Base-by-base conservation (phyloP, 2,888 invertebrate genomes). In the Lordiphosa fenestrarum region DNA sequence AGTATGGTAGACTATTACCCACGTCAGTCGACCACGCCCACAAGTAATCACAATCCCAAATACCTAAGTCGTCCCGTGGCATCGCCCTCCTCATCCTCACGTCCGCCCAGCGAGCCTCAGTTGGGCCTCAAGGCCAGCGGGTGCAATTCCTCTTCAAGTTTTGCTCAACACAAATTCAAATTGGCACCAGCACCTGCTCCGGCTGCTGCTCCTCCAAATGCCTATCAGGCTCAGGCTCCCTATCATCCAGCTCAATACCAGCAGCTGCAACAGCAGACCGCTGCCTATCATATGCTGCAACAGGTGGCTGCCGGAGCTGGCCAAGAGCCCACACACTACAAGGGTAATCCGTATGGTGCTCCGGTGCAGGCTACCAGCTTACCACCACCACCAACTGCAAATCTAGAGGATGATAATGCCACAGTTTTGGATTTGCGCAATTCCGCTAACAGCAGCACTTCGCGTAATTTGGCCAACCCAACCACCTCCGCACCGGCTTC, bases 361-460 rank as follows among this genome's bases (percentile, higher is more conserved):
- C 55, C 51, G 9, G 49, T 65, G 12, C 30, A 73, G 19, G 48
- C 65, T 7, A 33, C 61, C 47, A 49, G 62, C n/a, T 38, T 57
- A 30, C 53, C 56, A 39, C 53, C 66, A 0, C 71, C 69, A n/a
- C 59, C 67, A 7, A 60, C 44, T 3, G 30, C 44, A 10, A 30
- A 33, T 44, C 19, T 15, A 10, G 84, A 87, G 81, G 86, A 86
- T 81, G 88, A 84, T 70, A 86, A 63, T 38, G 74, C 86, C 40
- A 81, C 78, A 0, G 90, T 90, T 0, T 74, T 91, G 36, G 91
- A 91, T 80, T 73, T 90, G 35, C 87, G 90, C 37, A 90, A 90
- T 66, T 85, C 83, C 3, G 47, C 80, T 12, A 50, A 50, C 10
- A 42, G 44, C 0, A 57, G 46, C 38, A 65, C 72, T 7, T 52